Evolutionary conservation across 2,797 vertebrate species (phyloP).

Genomic region (Scleropages formosus): DNA sequence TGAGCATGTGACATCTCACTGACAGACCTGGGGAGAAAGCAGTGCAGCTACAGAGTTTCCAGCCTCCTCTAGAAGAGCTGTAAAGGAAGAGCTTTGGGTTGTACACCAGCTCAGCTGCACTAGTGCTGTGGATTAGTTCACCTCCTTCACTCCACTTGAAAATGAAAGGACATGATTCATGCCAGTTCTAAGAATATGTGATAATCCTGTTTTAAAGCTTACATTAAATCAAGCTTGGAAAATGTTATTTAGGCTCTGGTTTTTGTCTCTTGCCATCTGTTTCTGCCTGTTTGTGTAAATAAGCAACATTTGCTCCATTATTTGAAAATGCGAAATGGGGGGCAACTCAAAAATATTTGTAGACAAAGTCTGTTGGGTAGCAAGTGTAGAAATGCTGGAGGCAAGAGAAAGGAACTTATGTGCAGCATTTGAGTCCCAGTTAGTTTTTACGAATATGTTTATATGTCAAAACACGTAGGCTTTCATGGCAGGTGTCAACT

Average conservation of each 20-base stretch:
- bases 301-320: too few species aligned
- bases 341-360: too few species aligned
- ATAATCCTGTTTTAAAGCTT: neutral
- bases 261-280: neutral
- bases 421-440: too few species aligned
- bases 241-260: neutral
- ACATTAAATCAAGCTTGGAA: neutral
- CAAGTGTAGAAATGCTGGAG: too few species aligned
- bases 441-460: too few species aligned
- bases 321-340: too few species aligned
- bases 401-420: too few species aligned
- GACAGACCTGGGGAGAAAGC: neutral
- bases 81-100: neutral
- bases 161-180: conserved; percentile 4
- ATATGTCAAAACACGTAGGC: too few species aligned
- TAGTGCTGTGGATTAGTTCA: neutral
- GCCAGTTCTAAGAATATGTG: conserved; percentile 8
- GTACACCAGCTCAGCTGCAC: neutral
- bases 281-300: neutral
- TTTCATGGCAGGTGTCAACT: too few species aligned
- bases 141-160: neutral
- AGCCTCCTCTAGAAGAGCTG: neutral
- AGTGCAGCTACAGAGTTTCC: neutral
- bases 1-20: neutral
- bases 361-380: too few species aligned